Base-by-base conservation (phyloP, 2,113 vertebrate genomes). In the Malurus cyaneus region DNA sequence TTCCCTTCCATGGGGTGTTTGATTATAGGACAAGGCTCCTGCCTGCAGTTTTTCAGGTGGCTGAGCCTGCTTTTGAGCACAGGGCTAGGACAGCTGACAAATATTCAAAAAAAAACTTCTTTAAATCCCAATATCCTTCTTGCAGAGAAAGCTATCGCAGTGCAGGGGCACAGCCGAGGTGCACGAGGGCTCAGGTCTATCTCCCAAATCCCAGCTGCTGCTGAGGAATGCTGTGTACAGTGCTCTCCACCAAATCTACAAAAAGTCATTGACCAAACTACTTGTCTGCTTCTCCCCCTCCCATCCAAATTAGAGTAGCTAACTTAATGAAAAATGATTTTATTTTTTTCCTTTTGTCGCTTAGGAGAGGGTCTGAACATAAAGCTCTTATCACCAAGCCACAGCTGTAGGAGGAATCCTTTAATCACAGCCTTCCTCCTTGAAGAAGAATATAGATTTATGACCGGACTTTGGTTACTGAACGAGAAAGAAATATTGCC, bases 391-490 rank as follows among this genome's bases (percentile, higher is more conserved):
- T 98, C 97, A 96, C 91, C 23, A 62, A 96, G 93, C 78, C 94
- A 96, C 97, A 97, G 98, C 97, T 97, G 97, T 88, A 92, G 92
- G 81, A 97, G 74, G 93, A 97, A 97, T 96, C 95, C 97, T 97
- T 97, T 97, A 97, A 97, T 98, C 97, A 96, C 83, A 94, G 93
- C 94, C 84, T 92, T 96, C 96, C 95, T 98, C 93, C 96, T 97
- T 97, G 97, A 98, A 98, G 97, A 97, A 96, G 95, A 96, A 97
- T 96, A 94, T 77, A 97, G 96, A 98, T 96, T 97, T 94, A 94
- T 96, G 97, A 97, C 96, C 17, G 62, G 95, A 97, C 95, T 94
- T 93, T 88, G 94, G 96, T 94, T 98, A 94, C 95, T 86, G 92
- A 97, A 92, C 66, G 59, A 97, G 94, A 93, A 95, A 95, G 94